Evolutionary conservation across 35 echinoderm and acorn worm genomes (phyloP), one percentile per base, ranked within the genome.

Genomic region (Anneissia japonica): DNA sequence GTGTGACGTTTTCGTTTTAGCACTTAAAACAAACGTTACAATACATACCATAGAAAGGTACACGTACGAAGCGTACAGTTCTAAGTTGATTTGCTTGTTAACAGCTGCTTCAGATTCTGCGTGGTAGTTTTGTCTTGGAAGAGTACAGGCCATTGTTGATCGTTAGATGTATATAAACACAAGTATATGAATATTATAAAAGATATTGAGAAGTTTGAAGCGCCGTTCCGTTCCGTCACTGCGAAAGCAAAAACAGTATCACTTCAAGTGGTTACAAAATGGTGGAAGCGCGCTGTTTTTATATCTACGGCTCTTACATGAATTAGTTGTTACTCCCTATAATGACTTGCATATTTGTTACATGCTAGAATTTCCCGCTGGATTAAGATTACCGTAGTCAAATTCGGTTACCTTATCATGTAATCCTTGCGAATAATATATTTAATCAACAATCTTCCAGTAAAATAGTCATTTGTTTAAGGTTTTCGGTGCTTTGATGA

Each of bases 31-130:
- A 64, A 9, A 16, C 19, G 19, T 26, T 2, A 6, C 1, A 2
- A 1, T 64, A 77, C 93, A 86, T 77, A 96, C 94, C 87, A 96
- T 96, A 73, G 95, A 88, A 75, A 88, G 43, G 73, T 97, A 97
- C 46, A 86, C 77, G 72, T 97, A 97, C 29, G 91, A 93, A 0
- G 95, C 95, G 56, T 91, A 91, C 82, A 97, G 77, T 82, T 97
- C 95, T 36, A 97, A 46, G 82, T 97, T 97, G 85, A 93, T 97
- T 46, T 97, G 95, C 73, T 91, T 93, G 95, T 97, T 97, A 34
- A 97, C 87, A 46, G 87, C 90, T 17, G 88, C 91, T 76, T 97
- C 95, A 34, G 78, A 91, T 32, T 91, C 85, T 32, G 84, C 82
- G 64, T 97, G 81, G 86, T 89, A 97, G 74, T 97, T 97, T 39